Evolutionary conservation across 2,888 invertebrate species (phyloP), one percentile per base, ranked within the genome.

Genomic region (Callyntrura sp.): DNA sequence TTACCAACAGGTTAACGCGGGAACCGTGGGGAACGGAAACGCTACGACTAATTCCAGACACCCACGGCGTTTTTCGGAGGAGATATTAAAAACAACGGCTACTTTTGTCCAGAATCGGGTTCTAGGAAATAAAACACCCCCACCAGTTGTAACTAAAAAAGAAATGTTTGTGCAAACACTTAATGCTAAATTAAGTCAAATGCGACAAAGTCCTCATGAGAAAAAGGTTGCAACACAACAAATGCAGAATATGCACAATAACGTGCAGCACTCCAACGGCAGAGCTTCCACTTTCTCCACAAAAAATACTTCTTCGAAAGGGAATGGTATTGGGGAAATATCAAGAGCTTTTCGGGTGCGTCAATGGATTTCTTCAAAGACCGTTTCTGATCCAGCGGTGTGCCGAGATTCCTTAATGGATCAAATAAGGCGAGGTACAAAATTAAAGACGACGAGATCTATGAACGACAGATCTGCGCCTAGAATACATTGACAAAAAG

Each of bases 381-480:
- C 94, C 11, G 93, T 94, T 96, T 96, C 97, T 88, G 97, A 97
- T 94, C 97, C 97, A 0, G 96, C 97, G 90, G 95, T 96, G 48
- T 97, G 97, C 93, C 97, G 97, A 95, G 98, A 98, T 93, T 98
- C 98, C 0, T 95, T 98, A n/a, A 98, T 98, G 98, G 98, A 98
- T 95, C 98, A 98, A 94, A 98, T 98, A 91, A 97, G 98, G 94
- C 96, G 97, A 91, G 98, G 98, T 88, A 98, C 98, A 20, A 96
- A 97, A 57, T 94, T 98, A 87, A 96, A 97, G 90, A 96, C 97
- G 94, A 97, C 98, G 92, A 96, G 96, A 92, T 95, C 95, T n/a
- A 96, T 96, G 94, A 97, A 97, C 95, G 98, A 98, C 95, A 96
- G 98, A 92, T 98, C 98, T 79, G 98, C 98, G 91, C 98, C 98